Evolutionary conservation across 2,888 invertebrate species (phyloP), one percentile per base, ranked within the genome.

Genomic region (Beris chalybata): DNA sequence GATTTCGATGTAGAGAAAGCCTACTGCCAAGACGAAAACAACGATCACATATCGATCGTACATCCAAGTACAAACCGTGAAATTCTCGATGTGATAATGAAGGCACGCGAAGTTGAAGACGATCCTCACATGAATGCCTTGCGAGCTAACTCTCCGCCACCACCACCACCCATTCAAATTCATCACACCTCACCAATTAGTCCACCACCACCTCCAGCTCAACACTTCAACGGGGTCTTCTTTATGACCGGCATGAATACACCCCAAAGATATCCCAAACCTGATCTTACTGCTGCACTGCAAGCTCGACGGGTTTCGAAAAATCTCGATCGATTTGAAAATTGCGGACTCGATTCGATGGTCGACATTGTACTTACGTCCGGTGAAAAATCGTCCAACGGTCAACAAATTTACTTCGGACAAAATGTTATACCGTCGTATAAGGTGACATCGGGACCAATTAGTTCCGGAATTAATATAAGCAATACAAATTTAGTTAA

Each of bases 311-410:
- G 86, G 59, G 77, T 87, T 52, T 87, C 91, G 0, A 92, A 92
- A 79, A 92, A 92, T 71, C 79, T 92, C 56, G 92, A 93, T 71
- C 84, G 91, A 66, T 88, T 92, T 50, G 91, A 91, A 74, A 87
- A 86, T 76, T 7, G 69, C 73, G 87, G 90, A 15, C 77, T 91
- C 30, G 86, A 89, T 73, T 85, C 89, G 0, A 86, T 90, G 84
- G 87, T 89, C 0, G 87, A 89, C 73, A 88, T 90, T 45, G 86
- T 90, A 0, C 83, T 89, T 70, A 84, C 87, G n/a, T 80, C 83
- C 5, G 84, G 86, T 66, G 83, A 85, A 66, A 76, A 78, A 70
- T 77, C 78, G 1, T 74, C 74, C 47, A 74, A 78, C 73, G 75
- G 77, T 74, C 80, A 76, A 69, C 79, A 76, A 72, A 78, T 77